Percentiles rank a stretch among this genome's conserved stretches.
Evolutionary conservation across 2,888 invertebrate genomes (phyloP).

Genomic region (Papilio protenor): DNA sequence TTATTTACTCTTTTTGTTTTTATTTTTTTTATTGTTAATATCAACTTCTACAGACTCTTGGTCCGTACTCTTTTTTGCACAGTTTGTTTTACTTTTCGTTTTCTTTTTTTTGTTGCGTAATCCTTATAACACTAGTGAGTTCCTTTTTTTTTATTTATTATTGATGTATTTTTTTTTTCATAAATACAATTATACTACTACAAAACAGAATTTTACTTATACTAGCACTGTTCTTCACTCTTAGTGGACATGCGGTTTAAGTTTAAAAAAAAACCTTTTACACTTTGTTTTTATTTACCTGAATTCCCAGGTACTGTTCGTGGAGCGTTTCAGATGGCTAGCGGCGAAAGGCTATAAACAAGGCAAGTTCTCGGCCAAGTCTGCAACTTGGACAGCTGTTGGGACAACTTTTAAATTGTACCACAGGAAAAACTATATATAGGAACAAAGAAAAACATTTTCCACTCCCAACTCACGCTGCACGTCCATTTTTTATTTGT

Average conservation of each 20-base stretch:
- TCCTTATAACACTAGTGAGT: no score
- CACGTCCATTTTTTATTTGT: conserved; percentile 7
- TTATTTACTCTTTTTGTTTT: background rate
- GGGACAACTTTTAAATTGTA: conserved; percentile 25
- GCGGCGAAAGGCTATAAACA: conserved; percentile 19
- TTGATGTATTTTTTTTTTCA: no score
- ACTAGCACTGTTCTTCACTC: background rate
- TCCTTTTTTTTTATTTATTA: no score
- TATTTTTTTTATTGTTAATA: no score
- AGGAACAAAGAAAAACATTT: conserved; percentile 22
- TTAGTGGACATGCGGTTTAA: background rate
- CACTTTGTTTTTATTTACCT: background rate
- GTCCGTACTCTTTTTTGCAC: no score
- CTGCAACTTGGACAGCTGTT: conserved; percentile 3
- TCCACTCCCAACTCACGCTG: conserved; percentile 4
- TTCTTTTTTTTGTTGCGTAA: no score
- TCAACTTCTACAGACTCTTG: no score
- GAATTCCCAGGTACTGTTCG: conserved; percentile 4
- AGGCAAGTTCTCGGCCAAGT: conserved; percentile 20
- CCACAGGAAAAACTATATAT: conserved; percentile 17
- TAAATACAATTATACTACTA: no score
- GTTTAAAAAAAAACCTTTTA: background rate
- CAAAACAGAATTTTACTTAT: no score
- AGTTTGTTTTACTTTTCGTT: no score
- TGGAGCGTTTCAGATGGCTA: conserved; percentile 14